These are phyloP conservation scores for Euwallacea similis DNA, from an alignment of 1,140 invertebrate genomes.

Conservation along the genomic window DNA sequence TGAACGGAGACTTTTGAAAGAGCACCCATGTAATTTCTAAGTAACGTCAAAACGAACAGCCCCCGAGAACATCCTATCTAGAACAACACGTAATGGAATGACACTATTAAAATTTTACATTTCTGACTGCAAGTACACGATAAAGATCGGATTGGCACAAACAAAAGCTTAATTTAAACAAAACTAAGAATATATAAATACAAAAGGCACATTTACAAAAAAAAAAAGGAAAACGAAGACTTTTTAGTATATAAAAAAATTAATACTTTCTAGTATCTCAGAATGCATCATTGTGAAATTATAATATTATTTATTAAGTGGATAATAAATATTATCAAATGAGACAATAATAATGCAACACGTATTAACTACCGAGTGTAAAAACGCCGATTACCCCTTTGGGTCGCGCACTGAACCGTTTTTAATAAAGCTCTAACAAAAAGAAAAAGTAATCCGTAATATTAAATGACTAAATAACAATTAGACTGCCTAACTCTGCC, in stretches of 20 bases:
- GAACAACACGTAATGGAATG: constrained; percentile 51
- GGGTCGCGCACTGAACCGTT: not conserved
- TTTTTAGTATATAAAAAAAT: constrained; percentile 34
- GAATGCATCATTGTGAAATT: constrained; percentile 26
- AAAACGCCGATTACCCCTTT: constrained; percentile 19
- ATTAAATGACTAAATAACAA: constrained; percentile 52
- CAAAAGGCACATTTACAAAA: constrained; percentile 48
- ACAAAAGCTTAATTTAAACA: constrained; percentile 41
- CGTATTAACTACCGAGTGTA: constrained; percentile 16
- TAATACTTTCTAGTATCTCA: constrained; percentile 39
- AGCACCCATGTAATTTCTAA: constrained; percentile 22
- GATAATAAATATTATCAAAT: constrained; percentile 28
- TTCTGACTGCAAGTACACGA: constrained; percentile 41
- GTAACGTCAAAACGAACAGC: constrained; percentile 43
- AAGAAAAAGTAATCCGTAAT: constrained; percentile 41
- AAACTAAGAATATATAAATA: constrained; percentile 41
- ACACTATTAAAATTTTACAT: constrained; percentile 49
- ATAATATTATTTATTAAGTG: constrained; percentile 11
- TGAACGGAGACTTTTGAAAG: constrained; percentile 41
- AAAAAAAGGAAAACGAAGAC: constrained; percentile 22
- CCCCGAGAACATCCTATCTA: constrained; percentile 48
- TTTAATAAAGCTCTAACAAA: constrained; percentile 49
- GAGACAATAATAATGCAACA: constrained; percentile 25
- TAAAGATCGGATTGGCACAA: constrained; percentile 42
- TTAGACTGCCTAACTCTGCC: constrained; percentile 29